Evolutionary conservation across 2,888 invertebrate genomes (phyloP).

Genomic region (Apotomis turbidana): DNA sequence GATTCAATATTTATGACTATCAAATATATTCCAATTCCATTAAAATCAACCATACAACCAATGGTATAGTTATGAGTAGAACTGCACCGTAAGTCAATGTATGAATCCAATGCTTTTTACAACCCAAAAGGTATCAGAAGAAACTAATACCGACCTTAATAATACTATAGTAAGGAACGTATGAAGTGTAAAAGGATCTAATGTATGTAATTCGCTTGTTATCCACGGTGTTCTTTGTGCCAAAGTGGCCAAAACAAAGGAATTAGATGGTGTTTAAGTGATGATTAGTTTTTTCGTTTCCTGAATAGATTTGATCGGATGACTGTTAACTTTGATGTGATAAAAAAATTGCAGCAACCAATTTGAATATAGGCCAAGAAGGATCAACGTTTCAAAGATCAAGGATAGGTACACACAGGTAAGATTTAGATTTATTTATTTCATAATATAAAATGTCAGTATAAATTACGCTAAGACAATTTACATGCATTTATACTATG

Average conservation of each 20-base stretch:
- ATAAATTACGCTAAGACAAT: too few relatives aligned
- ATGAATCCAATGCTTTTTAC: slow-evolving; percentile 9
- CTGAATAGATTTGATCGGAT: slow-evolving; percentile 39
- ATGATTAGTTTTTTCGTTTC: slow-evolving; percentile 40
- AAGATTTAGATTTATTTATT: too few relatives aligned
- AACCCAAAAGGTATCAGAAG: background rate
- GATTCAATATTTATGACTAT: slow-evolving; percentile 29
- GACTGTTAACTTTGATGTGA: slow-evolving; percentile 23
- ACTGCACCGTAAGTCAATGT: background rate
- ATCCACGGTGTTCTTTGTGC: slow-evolving; percentile 28
- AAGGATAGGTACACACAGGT: too few relatives aligned
- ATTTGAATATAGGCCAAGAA: background rate
- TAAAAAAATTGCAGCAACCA: slow-evolving; percentile 4
- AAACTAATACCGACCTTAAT: slow-evolving; percentile 12
- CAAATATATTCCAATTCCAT: background rate
- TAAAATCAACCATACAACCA: slow-evolving; percentile 11
- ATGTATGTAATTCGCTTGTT: slow-evolving; percentile 23
- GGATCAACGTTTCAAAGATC: too few relatives aligned
- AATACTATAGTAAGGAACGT: background rate
- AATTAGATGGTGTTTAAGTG: slow-evolving; percentile 42
- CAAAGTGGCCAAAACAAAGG: slow-evolving; percentile 41
- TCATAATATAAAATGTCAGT: too few relatives aligned
- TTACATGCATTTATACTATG: too few relatives aligned
- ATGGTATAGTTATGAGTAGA: background rate
- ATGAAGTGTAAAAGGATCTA: background rate